Percentiles rank a stretch among this genome's conserved stretches.
These are phyloP conservation scores for Osmerus mordax DNA, from an alignment of 2,113 vertebrate genomes.

Conservation along the genomic window DNA sequence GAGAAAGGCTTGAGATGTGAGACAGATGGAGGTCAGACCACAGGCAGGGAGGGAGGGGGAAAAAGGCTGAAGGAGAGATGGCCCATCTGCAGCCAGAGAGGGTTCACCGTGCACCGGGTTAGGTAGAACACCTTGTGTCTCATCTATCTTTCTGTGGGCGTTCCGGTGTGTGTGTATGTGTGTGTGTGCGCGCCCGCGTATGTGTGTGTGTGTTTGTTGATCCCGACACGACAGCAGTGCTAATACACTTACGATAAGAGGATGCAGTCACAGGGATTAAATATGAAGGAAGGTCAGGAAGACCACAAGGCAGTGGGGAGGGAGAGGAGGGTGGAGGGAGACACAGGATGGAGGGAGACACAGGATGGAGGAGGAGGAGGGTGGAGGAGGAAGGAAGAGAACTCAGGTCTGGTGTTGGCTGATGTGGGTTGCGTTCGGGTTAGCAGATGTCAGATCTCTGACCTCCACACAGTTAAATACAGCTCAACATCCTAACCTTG, in stretches of 20 bases:
- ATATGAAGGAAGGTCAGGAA: neutral
- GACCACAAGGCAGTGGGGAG: neutral
- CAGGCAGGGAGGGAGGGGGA: neutral
- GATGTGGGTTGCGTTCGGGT: no score
- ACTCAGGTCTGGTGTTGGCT: neutral
- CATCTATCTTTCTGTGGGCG: neutral
- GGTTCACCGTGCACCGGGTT: no score
- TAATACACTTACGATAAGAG: constrained; percentile 28
- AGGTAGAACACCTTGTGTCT: no score
- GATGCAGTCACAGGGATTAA: constrained; percentile 9
- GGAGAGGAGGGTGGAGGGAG: neutral
- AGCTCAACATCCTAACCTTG: neutral
- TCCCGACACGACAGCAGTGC: constrained; percentile 7
- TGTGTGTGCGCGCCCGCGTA: neutral
- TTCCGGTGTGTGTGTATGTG: neutral
- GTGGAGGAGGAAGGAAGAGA: no score
- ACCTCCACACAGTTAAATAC: neutral
- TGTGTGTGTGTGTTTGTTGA: neutral
- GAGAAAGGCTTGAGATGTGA: neutral
- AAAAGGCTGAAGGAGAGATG: neutral
- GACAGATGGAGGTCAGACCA: neutral
- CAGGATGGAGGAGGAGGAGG: no score
- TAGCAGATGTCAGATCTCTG: neutral
- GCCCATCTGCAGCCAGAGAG: neutral
- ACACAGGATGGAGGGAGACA: no score